phyloP scores from a whole-genome alignment of 2,113 vertebrate species.

The Artemisiospiza belli region DNA sequence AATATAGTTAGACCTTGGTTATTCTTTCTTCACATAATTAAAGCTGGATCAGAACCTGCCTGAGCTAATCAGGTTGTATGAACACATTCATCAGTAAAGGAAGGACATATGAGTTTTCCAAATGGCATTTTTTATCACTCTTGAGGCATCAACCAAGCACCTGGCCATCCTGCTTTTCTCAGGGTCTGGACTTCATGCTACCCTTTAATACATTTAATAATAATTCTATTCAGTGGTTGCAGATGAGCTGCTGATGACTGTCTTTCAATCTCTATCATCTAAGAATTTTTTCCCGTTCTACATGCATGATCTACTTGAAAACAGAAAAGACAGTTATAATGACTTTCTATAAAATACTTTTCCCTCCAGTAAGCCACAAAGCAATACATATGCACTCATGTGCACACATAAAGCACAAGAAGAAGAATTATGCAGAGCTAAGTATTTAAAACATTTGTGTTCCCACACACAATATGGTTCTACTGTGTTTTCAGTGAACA shows the following conservation, averaged over 20 bases:
- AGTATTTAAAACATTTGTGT: constrained; percentile 28
- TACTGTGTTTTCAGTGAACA: not conserved
- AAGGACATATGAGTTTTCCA: not conserved
- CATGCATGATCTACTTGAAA: not conserved
- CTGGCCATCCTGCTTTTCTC: not conserved
- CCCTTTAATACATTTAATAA: not conserved
- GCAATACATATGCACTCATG: not conserved
- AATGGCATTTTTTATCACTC: not conserved
- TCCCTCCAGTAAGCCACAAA: not conserved
- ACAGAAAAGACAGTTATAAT: not conserved
- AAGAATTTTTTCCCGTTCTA: not conserved
- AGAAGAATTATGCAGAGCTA: constrained; percentile 15
- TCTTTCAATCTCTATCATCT: not conserved
- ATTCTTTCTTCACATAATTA: not conserved
- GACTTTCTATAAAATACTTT: not conserved
- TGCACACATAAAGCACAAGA: not conserved
- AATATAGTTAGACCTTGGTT: not conserved
- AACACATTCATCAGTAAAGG: not conserved
- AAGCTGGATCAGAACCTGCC: not conserved
- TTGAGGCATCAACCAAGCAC: not conserved
- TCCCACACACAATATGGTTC: constrained; percentile 43
- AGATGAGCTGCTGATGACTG: not conserved
- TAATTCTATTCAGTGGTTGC: not conserved
- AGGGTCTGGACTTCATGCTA: not conserved
- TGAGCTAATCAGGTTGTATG: not conserved